Evolutionary conservation across 2,888 invertebrate species (phyloP).

Genomic region (Arge pagana): DNA sequence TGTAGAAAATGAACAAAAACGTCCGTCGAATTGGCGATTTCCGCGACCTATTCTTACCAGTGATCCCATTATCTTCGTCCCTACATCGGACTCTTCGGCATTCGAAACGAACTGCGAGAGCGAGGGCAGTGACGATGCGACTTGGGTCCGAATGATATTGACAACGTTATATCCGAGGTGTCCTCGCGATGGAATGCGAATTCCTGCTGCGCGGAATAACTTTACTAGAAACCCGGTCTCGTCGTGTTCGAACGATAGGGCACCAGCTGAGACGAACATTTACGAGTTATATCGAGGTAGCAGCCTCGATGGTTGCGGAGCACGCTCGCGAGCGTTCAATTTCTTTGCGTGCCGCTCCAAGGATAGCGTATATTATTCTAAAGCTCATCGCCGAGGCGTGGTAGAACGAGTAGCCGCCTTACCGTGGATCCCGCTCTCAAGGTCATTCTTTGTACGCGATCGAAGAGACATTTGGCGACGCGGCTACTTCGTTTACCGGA

Average conservation of each 20-base stretch:
- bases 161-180: not conserved
- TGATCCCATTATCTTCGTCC: too few species aligned
- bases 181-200: not conserved
- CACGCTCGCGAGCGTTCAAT: constrained; percentile 7
- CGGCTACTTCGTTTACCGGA: constrained; percentile 10
- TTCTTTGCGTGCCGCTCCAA: constrained; percentile 2
- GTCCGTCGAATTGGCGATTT: too few species aligned
- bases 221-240: too few species aligned
- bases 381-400: constrained; percentile 6
- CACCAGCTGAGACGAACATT: too few species aligned
- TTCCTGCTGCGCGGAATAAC: not conserved
- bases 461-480: constrained; percentile 13
- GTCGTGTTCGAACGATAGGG: too few species aligned
- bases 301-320: constrained; percentile 5
- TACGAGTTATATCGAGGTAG: constrained; percentile 1
- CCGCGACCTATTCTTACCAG: too few species aligned
- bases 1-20: too few species aligned
- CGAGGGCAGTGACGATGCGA: too few species aligned
- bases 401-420: constrained; percentile 4
- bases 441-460: constrained; percentile 7
- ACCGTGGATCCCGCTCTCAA: constrained; percentile 8
- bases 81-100: too few species aligned
- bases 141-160: not conserved
- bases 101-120: too few species aligned
- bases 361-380: constrained; percentile 8